Percentiles rank a stretch among this genome's conserved stretches.
Conservation (phyloP, 2,888 invertebrate genomes). For the Nebria brevicollis region DNA sequence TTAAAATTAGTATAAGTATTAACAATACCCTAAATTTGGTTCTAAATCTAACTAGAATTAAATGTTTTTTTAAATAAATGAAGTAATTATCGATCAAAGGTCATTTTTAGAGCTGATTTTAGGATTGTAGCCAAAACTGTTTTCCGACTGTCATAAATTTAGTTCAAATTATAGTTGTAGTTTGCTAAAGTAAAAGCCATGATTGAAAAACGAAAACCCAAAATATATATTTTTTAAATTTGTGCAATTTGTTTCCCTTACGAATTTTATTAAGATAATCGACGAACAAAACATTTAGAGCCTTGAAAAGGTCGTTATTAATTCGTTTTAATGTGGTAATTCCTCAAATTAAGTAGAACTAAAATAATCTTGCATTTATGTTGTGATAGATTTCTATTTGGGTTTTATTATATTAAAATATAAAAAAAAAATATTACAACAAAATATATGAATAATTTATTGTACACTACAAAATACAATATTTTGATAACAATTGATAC, state of each 20-base stretch:
- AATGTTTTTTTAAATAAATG: no score
- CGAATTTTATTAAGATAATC: neutral
- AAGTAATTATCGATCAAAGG: no score
- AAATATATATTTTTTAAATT: neutral
- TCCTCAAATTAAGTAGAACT: neutral
- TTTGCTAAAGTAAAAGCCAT: neutral
- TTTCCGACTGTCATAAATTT: neutral
- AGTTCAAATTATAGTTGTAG: neutral
- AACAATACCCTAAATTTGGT: neutral
- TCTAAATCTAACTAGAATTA: no score
- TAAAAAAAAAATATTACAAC: conserved; percentile 36
- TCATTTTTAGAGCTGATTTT: no score
- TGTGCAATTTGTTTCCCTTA: neutral
- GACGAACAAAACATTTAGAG: neutral
- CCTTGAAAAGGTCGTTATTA: no score
- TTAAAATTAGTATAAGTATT: neutral
- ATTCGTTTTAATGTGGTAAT: no score
- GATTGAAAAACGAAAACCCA: neutral
- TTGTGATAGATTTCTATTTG: neutral
- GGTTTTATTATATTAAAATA: neutral
- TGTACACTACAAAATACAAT: conserved; percentile 46
- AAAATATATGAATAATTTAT: conserved; percentile 45
- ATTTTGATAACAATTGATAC: conserved; percentile 46
- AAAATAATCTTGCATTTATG: neutral
- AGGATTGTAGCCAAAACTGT: no score